Evolutionary conservation across 2,797 vertebrate genomes (phyloP).

Genomic region (Amblyraja radiata): DNA sequence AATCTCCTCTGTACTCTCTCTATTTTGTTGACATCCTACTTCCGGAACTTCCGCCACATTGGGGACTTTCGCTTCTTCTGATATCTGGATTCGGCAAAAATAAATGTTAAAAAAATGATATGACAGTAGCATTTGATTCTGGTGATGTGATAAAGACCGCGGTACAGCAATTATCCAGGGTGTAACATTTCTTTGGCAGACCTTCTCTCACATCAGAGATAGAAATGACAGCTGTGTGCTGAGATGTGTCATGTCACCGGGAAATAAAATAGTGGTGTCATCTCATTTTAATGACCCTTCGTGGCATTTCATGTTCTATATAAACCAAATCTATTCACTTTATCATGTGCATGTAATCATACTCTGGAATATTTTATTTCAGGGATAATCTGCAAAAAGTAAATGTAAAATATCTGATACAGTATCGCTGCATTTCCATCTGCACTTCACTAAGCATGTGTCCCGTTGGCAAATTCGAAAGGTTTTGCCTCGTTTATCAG

Average conservation of each 20-base stretch:
- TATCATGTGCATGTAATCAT: not conserved
- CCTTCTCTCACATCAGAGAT: not conserved
- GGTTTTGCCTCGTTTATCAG: not conserved
- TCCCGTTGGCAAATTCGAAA: not conserved
- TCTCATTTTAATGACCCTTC: not conserved
- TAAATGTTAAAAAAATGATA: not conserved
- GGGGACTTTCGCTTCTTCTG: not conserved
- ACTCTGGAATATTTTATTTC: not conserved
- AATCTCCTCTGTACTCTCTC: too few relatives aligned
- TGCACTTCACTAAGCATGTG: not conserved
- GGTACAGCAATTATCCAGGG: conserved; percentile 17
- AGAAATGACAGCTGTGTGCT: not conserved
- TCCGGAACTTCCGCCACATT: too few relatives aligned
- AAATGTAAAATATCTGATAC: not conserved
- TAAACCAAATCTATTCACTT: not conserved
- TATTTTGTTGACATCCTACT: too few relatives aligned
- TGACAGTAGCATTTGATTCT: conserved; percentile 25
- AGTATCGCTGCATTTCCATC: not conserved
- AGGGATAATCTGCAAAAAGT: not conserved
- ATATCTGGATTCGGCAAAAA: not conserved
- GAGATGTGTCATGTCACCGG: conserved; percentile 13
- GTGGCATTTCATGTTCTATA: not conserved
- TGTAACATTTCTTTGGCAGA: conserved; percentile 12
- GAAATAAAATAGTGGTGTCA: not conserved
- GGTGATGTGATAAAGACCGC: conserved; percentile 18